Evolutionary conservation across 2,113 vertebrate species (phyloP).

Genomic region (Opisthocomus hoazin): DNA sequence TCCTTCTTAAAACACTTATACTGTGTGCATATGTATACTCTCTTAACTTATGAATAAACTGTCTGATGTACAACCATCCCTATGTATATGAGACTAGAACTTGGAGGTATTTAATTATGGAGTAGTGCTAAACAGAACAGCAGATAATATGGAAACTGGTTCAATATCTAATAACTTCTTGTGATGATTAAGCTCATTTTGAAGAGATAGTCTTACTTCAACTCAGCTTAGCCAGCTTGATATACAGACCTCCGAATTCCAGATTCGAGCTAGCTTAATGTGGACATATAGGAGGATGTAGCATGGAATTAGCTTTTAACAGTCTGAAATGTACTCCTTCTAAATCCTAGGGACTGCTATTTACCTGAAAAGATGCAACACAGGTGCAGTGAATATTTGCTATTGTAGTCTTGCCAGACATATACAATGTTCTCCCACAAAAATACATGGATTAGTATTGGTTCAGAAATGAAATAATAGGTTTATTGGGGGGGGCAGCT

Average conservation of each 20-base stretch:
- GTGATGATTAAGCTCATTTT: not conserved
- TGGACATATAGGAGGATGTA: not conserved
- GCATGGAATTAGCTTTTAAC: not conserved
- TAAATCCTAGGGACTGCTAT: not conserved
- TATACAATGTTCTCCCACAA: not conserved
- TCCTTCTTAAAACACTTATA: not conserved
- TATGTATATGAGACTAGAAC: not conserved
- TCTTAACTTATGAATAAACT: not conserved
- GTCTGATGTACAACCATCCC: not conserved
- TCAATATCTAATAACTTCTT: not conserved
- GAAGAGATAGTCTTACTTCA: not conserved
- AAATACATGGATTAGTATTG: not conserved
- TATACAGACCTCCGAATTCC: not conserved
- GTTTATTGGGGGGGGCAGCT: not conserved
- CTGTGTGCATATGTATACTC: rapidly evolving
- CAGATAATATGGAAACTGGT: not conserved
- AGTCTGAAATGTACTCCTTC: not conserved
- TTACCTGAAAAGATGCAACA: not conserved
- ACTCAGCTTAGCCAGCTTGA: not conserved
- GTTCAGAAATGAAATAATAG: rapidly evolving
- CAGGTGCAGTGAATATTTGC: not conserved
- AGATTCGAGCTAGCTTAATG: not conserved
- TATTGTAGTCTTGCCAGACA: not conserved
- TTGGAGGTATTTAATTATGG: not conserved
- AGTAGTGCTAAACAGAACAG: not conserved